phyloP scores from a whole-genome alignment of 1,140 invertebrate genomes.

The Tetraneura akinire region DNA sequence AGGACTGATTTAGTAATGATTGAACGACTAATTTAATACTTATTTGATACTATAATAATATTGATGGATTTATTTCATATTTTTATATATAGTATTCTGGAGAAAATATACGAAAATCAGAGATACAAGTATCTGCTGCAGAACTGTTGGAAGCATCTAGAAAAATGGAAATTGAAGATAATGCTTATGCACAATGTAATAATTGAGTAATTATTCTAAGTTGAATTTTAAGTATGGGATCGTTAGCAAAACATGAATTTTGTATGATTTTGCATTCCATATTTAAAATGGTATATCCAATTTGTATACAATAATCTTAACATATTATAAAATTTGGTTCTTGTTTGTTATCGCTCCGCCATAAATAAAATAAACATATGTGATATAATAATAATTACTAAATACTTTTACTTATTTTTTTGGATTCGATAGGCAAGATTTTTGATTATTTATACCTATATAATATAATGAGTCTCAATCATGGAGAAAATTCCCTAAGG shows the following conservation, averaged over 20 bases:
- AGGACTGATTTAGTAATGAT: slow-evolving; percentile 50
- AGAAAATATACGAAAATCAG: slow-evolving; percentile 11
- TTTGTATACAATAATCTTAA: too few species aligned
- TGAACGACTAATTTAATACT: background rate
- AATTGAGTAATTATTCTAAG: background rate
- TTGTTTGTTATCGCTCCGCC: too few species aligned
- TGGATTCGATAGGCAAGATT: too few species aligned
- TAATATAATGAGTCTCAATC: too few species aligned
- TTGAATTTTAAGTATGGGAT: background rate
- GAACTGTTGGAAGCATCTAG: slow-evolving; percentile 35
- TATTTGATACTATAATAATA: background rate
- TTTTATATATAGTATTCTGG: slow-evolving; percentile 2
- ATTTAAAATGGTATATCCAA: too few species aligned
- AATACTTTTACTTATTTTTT: too few species aligned
- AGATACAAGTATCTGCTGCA: slow-evolving; percentile 20
- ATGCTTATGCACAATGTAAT: background rate
- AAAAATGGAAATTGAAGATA: slow-evolving; percentile 34
- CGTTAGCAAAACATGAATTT: background rate
- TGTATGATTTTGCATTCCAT: background rate
- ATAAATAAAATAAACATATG: too few species aligned
- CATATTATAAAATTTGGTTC: too few species aligned
- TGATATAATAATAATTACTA: too few species aligned
- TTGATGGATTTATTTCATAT: background rate
- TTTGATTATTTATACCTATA: too few species aligned
- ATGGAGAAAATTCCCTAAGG: too few species aligned